Evolutionary conservation across 2,888 invertebrate species (phyloP).

Genomic region (Mythimna vitellina): DNA sequence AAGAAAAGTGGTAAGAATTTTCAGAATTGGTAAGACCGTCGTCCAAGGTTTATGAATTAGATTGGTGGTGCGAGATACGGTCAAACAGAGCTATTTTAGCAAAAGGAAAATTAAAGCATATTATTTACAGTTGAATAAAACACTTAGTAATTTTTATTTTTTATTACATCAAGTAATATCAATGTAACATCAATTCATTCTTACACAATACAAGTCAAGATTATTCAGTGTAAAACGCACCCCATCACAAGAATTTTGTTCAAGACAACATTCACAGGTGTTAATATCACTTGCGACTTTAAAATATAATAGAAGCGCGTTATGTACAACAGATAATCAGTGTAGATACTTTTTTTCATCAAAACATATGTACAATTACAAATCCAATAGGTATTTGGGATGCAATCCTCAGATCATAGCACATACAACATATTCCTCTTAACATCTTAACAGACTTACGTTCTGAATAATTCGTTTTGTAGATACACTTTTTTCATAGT

Average conservation of each 20-base stretch:
- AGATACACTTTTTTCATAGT: constrained; percentile 27
- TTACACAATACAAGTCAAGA: constrained; percentile 67
- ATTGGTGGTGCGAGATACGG: background rate
- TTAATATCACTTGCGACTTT: constrained; percentile 29
- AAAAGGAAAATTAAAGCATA: background rate
- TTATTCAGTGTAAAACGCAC: constrained; percentile 53
- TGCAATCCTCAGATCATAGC: constrained; percentile 60
- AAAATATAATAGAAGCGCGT: constrained; percentile 34
- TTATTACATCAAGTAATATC: constrained; percentile 86
- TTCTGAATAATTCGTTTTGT: constrained; percentile 61
- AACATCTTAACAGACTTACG: constrained; percentile 40
- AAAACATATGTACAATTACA: constrained; percentile 49
- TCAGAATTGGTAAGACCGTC: background rate
- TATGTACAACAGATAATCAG: constrained; percentile 46
- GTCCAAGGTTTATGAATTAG: background rate
- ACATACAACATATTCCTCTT: constrained; percentile 32
- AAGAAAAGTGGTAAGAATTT: background rate
- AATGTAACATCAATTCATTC: constrained; percentile 77
- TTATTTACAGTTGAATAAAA: constrained; percentile 41
- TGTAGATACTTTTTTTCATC: constrained; percentile 26
- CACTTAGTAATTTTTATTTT: constrained; percentile 62
- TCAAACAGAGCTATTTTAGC: background rate
- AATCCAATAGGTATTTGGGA: constrained; percentile 36
- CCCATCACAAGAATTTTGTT: constrained; percentile 49
- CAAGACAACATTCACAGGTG: constrained; percentile 41